Conservation (phyloP, 2,888 invertebrate species). For the Bombylius major region DNA sequence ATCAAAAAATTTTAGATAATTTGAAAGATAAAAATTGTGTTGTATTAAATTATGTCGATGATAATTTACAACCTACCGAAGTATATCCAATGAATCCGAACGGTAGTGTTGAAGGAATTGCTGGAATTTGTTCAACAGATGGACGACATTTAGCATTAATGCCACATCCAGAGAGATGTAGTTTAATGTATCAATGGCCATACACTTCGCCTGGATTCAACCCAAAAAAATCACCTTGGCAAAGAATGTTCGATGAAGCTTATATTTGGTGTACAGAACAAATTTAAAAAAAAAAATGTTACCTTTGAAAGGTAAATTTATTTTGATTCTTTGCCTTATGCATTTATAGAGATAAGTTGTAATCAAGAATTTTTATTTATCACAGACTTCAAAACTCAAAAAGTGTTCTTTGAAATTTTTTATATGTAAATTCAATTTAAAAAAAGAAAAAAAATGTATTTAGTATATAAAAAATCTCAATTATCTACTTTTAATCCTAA, state of each 20-base stretch:
- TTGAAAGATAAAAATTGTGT: conserved; percentile 49
- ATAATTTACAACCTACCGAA: conserved; percentile 59
- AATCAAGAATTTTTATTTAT: not conserved
- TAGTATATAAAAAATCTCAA: too few species aligned
- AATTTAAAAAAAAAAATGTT: not conserved
- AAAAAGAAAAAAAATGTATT: too few species aligned
- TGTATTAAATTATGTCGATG: conserved; percentile 75
- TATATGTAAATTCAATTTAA: too few species aligned
- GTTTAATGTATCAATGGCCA: conserved; percentile 84
- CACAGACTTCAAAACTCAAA: not conserved
- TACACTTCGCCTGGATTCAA: conserved; percentile 44
- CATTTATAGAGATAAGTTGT: too few species aligned
- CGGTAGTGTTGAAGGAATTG: conserved; percentile 72
- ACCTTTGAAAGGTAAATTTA: too few species aligned
- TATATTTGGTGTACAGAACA: conserved; percentile 47
- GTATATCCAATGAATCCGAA: conserved; percentile 92
- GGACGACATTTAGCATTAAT: conserved; percentile 95
- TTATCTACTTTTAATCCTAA: too few species aligned
- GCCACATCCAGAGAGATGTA: conserved; percentile 96
- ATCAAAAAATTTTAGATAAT: conserved; percentile 37
- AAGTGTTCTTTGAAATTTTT: too few species aligned
- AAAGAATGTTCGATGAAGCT: conserved; percentile 83
- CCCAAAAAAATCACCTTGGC: conserved; percentile 71
- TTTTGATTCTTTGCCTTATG: too few species aligned
- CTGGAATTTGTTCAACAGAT: conserved; percentile 77